A percentile compares a stretch with the other conserved stretches of the same genome.
Evolutionary conservation across 2,888 invertebrate species (phyloP).

Genomic region (Drosophila borborema): DNA sequence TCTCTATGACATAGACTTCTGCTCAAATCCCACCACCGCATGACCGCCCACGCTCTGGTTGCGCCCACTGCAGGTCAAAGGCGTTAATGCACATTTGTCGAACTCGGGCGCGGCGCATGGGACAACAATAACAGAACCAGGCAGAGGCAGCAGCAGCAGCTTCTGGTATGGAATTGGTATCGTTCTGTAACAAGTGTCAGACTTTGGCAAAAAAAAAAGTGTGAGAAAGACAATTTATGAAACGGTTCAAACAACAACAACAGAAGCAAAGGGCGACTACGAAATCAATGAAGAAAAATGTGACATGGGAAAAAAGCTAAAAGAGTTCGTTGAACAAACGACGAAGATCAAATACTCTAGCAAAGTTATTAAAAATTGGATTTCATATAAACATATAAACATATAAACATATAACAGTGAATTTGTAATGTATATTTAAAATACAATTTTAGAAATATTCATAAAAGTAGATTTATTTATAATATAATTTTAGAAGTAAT

Average conservation of each 20-base stretch:
- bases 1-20: background rate
- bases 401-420: too few relatives aligned
- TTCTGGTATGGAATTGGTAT: constrained; percentile 48
- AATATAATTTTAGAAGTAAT: too few relatives aligned
- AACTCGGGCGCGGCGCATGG: constrained; percentile 14
- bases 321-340: background rate
- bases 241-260: constrained; percentile 47
- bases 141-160: constrained; percentile 11
- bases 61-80: constrained; percentile 73
- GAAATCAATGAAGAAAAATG: constrained; percentile 75
- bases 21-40: constrained; percentile 28
- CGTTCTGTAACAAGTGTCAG: constrained; percentile 75
- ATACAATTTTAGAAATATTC: too few relatives aligned
- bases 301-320: constrained; percentile 25
- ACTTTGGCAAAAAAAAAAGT: constrained; percentile 30
- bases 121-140: constrained; percentile 27
- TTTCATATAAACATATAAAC: too few relatives aligned
- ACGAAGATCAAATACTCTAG: constrained; percentile 30
- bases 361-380: too few relatives aligned
- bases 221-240: constrained; percentile 73
- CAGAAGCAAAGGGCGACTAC: constrained; percentile 20
- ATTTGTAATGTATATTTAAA: too few relatives aligned
- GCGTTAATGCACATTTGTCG: constrained; percentile 80
- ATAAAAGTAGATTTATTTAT: too few relatives aligned
- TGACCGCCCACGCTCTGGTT: constrained; percentile 10